Evolutionary conservation across 2,888 invertebrate genomes (phyloP).

Genomic region (Caenorhabditis sp.): DNA sequence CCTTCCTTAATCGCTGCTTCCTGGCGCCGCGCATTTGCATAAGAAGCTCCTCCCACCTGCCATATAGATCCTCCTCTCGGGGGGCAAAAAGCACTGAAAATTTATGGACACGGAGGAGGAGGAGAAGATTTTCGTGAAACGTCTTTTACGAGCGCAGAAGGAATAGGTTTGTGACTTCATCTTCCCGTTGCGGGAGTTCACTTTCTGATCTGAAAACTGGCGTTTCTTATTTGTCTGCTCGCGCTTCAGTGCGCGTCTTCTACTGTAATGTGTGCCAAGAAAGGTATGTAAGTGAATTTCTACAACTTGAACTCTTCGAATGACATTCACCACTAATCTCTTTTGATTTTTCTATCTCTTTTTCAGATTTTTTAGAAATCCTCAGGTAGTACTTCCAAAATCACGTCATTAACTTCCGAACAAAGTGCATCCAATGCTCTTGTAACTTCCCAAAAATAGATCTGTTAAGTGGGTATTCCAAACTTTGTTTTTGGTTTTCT

Average conservation of each 20-base stretch:
- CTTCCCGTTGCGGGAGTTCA: background rate
- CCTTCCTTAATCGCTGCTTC: conserved; percentile 11
- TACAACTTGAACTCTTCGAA: too few species aligned
- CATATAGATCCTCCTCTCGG: conserved; percentile 19
- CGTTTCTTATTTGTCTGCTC: background rate
- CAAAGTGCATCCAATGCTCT: too few species aligned
- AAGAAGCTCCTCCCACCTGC: conserved; percentile 35
- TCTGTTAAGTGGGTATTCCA: too few species aligned
- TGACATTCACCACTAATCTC: too few species aligned
- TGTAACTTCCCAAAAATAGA: too few species aligned
- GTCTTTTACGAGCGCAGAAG: conserved; percentile 29
- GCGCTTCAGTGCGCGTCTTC: conserved; percentile 11
- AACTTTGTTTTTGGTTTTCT: too few species aligned
- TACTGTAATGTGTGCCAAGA: conserved; percentile 32
- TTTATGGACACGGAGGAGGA: conserved; percentile 4
- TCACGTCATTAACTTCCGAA: too few species aligned
- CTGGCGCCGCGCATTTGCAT: conserved; percentile 11
- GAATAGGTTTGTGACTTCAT: conserved; percentile 19
- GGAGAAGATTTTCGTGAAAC: conserved; percentile 42
- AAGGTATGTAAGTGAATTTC: conserved; percentile 8
- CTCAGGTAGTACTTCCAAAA: too few species aligned
- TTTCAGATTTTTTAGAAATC: too few species aligned
- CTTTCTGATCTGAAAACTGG: conserved; percentile 17
- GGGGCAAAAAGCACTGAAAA: conserved; percentile 20
- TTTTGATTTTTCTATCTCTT: background rate